These are phyloP conservation scores for Chaenogobius annularis DNA, from an alignment of 2,113 vertebrate species.

Conservation along the genomic window DNA sequence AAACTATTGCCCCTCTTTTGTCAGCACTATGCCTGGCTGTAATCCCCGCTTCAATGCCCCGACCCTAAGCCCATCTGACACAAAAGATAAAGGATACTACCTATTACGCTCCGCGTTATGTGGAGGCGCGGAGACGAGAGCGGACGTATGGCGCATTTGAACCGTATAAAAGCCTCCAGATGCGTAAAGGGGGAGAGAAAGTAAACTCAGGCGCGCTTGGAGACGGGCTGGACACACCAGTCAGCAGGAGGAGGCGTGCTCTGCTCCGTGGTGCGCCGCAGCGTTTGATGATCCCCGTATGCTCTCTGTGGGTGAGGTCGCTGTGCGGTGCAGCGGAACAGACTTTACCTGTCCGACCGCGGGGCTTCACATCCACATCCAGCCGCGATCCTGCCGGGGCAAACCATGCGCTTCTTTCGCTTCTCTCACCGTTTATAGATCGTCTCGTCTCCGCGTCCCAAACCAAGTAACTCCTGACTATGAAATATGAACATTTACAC, in stretches of 20 bases:
- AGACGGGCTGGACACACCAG: slow-evolving; percentile 61
- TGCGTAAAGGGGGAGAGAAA: slow-evolving; percentile 27
- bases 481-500: slow-evolving; percentile 59
- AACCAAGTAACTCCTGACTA: slow-evolving; percentile 40
- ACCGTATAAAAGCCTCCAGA: slow-evolving; percentile 63
- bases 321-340: slow-evolving; percentile 53
- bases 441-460: slow-evolving; percentile 27
- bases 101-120: slow-evolving; percentile 44
- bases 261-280: slow-evolving; percentile 44
- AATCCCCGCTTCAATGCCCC: slow-evolving; percentile 74
- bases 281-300: slow-evolving; percentile 58
- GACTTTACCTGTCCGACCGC: slow-evolving; percentile 69
- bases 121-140: slow-evolving; percentile 13
- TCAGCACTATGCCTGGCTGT: slow-evolving; percentile 73
- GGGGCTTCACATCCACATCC: slow-evolving; percentile 53
- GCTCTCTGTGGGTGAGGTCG: slow-evolving; percentile 59
- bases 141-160: slow-evolving; percentile 76
- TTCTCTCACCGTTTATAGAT: slow-evolving; percentile 43
- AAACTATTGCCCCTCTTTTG: slow-evolving; percentile 38
- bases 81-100: slow-evolving; percentile 73
- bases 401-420: slow-evolving; percentile 57
- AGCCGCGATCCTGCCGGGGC: slow-evolving; percentile 67
- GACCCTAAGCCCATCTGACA: slow-evolving; percentile 61
- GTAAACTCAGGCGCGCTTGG: background rate
- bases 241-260: slow-evolving; percentile 71